Evolutionary conservation across 2,888 invertebrate genomes (phyloP), one percentile per base, ranked within the genome.

Genomic region (Odontocolon sp.): DNA sequence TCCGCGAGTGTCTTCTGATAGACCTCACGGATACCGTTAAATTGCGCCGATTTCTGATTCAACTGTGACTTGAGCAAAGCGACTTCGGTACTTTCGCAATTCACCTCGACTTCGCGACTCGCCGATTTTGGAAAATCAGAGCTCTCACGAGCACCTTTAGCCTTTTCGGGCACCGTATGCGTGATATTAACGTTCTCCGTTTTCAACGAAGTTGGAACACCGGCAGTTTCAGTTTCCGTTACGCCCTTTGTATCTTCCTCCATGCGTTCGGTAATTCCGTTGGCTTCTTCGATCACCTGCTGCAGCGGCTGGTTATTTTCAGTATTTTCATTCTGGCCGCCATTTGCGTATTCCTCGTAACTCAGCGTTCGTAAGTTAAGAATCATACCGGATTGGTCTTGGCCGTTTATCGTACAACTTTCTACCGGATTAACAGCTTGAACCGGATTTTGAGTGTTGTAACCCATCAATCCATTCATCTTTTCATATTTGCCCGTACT

Each of bases 331-430:
- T 47, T 56, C 2, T 71, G 42, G 23, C 66, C 26, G n/a, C 83
- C 82, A 21, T 83, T 85, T 82, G 88, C 85, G 40, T 88, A 90
- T 45, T 89, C 87, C 8, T 89, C 87, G 45, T 88, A 89, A 38
- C 76, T 84, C 33, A 89, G 61, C 1, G 85, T 82, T 11, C 84
- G 84, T 0, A 84, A 59, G 78, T 84, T 84, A 4, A 79, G 69
- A 42, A 87, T 81, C n/a, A 79, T 74, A 6, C 78, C 52, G 6
- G 68, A 68, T 33, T 82, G 79, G 56, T 81, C 56, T n/a, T 82
- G 81, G 18, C 84, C 85, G 40, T 87, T 86, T 8, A 77, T 57
- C 4, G 81, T n/a, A 54, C 64, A 64, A 33, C 71, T 11, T 28
- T 82, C 67, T n/a, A 63, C 16, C 1, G 61, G 47, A 5, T 80